A percentile compares a stretch with the other conserved stretches of the same genome.
phyloP scores from a whole-genome alignment of 2,113 vertebrate species.

The Prunella fulvescens region DNA sequence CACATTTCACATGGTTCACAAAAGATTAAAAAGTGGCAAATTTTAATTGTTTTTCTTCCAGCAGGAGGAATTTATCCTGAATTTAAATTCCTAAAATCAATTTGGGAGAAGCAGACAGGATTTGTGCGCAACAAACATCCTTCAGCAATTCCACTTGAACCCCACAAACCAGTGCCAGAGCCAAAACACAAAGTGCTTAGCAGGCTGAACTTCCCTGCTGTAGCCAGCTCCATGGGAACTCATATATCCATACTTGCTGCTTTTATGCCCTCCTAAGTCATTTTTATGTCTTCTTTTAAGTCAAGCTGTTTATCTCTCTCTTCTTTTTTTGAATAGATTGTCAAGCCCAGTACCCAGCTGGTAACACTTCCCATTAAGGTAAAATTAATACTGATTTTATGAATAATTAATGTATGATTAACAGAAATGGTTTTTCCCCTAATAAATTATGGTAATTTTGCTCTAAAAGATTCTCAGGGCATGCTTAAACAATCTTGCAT shows the following conservation, averaged over 20 bases:
- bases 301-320: background rate
- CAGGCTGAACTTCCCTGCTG: background rate
- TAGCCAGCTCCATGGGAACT: background rate
- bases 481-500: background rate
- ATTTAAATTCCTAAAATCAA: background rate
- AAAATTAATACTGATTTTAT: conserved; percentile 66
- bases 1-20: background rate
- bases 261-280: conserved; percentile 55
- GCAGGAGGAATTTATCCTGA: background rate
- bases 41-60: background rate
- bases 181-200: conserved; percentile 8
- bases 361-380: conserved; percentile 45
- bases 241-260: background rate
- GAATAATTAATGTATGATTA: conserved; percentile 69
- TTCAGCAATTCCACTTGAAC: conserved; percentile 54
- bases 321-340: background rate
- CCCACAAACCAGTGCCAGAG: conserved; percentile 29
- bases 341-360: conserved; percentile 3
- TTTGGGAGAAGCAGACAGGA: background rate
- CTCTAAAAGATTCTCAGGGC: background rate
- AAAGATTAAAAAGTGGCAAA: background rate
- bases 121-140: conserved; percentile 28
- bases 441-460: conserved; percentile 57
- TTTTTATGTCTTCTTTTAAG: conserved; percentile 53
- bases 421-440: conserved; percentile 41